Percentiles rank a stretch among this genome's conserved stretches.
Conservation (phyloP, 2,888 invertebrate species). For the Lydus trimaculatus region DNA sequence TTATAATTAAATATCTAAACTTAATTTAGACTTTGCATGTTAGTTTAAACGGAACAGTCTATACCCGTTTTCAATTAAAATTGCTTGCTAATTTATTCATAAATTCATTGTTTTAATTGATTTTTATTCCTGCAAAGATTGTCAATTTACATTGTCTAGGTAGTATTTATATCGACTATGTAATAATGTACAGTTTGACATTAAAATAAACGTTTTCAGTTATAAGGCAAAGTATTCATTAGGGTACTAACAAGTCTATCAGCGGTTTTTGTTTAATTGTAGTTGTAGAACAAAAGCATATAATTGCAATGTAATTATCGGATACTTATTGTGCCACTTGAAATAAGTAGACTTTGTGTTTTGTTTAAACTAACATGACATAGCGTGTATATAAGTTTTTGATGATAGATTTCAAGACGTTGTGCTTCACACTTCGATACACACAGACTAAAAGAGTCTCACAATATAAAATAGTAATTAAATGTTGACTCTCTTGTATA, state of each 20-base stretch:
- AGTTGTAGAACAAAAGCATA: conserved; percentile 36
- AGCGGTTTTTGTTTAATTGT: conserved; percentile 27
- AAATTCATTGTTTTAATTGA: background rate
- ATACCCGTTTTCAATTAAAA: background rate
- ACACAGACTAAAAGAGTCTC: conserved; percentile 21
- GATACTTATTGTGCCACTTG: conserved; percentile 33
- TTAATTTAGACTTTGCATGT: conserved; percentile 55
- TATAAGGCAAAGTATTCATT: conserved; percentile 22
- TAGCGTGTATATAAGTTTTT: conserved; percentile 30
- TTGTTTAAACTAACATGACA: conserved; percentile 17
- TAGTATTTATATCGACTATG: background rate
- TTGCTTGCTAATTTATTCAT: background rate
- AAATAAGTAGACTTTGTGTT: conserved; percentile 35
- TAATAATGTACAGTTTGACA: background rate
- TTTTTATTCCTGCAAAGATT: background rate
- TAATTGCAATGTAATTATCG: conserved; percentile 36
- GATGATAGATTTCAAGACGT: conserved; percentile 34
- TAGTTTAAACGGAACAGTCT: conserved; percentile 18
- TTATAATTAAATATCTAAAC: conserved; percentile 58
- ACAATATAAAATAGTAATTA: background rate
- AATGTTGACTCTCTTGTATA: background rate
- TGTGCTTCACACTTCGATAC: conserved; percentile 34
- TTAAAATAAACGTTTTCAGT: background rate
- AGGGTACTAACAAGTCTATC: conserved; percentile 30
- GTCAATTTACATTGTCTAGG: background rate